phyloP scores from a whole-genome alignment of 2,797 vertebrate species.

The Choloepus didactylus region DNA sequence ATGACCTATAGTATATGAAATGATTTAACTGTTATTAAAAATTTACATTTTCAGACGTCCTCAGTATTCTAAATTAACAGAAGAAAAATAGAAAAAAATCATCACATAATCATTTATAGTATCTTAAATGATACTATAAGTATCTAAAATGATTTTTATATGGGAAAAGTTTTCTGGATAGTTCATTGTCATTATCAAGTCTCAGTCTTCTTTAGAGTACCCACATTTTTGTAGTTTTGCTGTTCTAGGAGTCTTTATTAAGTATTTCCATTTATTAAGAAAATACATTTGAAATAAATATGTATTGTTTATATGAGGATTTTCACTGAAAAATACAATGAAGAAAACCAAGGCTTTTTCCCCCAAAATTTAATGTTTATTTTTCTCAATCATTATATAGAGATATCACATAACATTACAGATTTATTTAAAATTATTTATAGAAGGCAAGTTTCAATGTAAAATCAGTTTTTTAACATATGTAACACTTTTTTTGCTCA shows the following conservation, averaged over 20 bases:
- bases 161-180: background rate
- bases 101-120: background rate
- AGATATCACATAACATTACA: background rate
- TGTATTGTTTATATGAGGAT: conserved; percentile 23
- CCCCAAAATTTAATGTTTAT: background rate
- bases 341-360: background rate
- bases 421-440: conserved; percentile 50
- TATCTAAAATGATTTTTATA: conserved; percentile 35
- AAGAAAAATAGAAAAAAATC: background rate
- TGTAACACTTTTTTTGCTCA: conserved; percentile 8
- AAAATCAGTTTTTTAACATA: conserved; percentile 22
- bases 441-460: conserved; percentile 31
- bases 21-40: conserved; percentile 58
- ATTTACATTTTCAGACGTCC: background rate
- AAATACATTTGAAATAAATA: conserved; percentile 1
- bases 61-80: background rate
- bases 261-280: background rate
- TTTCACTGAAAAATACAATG: conserved; percentile 49
- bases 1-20: background rate
- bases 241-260: background rate
- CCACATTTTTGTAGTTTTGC: background rate
- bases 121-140: background rate
- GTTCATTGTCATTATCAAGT: conserved; percentile 21
- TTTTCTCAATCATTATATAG: background rate
- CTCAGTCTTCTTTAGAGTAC: background rate